Evolutionary conservation across 2,113 vertebrate genomes (phyloP).

Genomic region (Limnothrissa miodon): DNA sequence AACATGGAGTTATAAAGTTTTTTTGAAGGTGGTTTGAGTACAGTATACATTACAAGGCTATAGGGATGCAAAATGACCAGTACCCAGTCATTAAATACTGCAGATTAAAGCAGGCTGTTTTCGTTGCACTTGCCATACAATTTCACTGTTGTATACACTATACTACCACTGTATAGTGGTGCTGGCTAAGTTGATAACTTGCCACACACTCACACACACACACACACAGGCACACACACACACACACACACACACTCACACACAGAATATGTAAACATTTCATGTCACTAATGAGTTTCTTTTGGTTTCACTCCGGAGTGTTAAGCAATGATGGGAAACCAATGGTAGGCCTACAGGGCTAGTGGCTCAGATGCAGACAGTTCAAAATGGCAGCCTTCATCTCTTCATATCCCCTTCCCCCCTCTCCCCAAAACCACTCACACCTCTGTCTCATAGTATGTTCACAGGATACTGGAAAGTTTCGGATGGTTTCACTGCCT

Average conservation of each 20-base stretch:
- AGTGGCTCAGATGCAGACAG: constrained; percentile 13
- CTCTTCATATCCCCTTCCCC: background rate
- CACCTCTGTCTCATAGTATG: too few species aligned
- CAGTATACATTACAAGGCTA: background rate
- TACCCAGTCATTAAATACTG: background rate
- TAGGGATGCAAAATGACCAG: background rate
- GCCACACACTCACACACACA: background rate
- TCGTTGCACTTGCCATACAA: background rate
- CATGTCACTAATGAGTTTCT: background rate
- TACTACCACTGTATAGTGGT: background rate
- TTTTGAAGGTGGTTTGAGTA: background rate
- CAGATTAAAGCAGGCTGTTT: constrained; percentile 1
- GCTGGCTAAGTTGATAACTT: background rate
- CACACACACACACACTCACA: constrained; percentile 1
- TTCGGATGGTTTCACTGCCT: too few species aligned
- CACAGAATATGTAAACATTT: background rate
- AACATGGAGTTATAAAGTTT: background rate
- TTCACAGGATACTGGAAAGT: too few species aligned
- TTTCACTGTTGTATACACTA: constrained; percentile 6
- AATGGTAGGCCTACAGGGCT: background rate
- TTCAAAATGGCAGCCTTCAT: background rate
- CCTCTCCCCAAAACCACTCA: background rate
- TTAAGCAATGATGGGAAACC: background rate
- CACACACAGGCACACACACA: background rate
- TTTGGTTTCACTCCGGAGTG: background rate